Evolutionary conservation across 2,888 invertebrate species (phyloP), one percentile per base, ranked within the genome.

Genomic region (Papilio gigon): DNA sequence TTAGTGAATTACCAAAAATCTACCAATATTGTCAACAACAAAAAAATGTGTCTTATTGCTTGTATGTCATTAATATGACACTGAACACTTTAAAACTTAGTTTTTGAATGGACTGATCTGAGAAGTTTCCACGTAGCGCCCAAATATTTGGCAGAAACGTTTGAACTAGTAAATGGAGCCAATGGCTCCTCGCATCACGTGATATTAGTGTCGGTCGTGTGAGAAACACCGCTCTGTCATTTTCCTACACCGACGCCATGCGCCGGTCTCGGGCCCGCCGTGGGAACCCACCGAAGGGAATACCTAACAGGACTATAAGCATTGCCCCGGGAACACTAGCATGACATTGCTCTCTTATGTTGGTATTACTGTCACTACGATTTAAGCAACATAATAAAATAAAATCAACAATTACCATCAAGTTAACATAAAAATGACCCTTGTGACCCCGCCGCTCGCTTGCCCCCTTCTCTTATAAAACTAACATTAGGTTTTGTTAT

Each of bases 191-290:
- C 60, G 66, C 50, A 47, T 47, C 60, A 60, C 42, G 44, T 63
- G 63, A 63, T 63, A 63, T 63, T 68, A 63, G 68, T 37, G 64
- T 59, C 73, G 75, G 73, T 74, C 80, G 80, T 81, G 81, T 80
- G 81, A 81, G 80, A 72, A 71, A 72, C 70, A 70, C 72, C 76
- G 77, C 78, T 74, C 79, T 81, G 81, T 81, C 80, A 81, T 81
- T 81, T 81, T 78, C 79, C 75, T 71, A 70, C 75, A 69, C 67
- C 73, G 72, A 71, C 72, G 73, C 76, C 75, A 75, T 71, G 62
- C 68, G 67, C 53, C 44, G 47, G 73, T 72, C 74, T 42, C 20
- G 37, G n/a, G n/a, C 9, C 35, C 74, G 74, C 73, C 78, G 78
- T 78, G 77, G 77, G 78, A 78, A 78, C 70, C 67, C 66, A 67